Conservation (phyloP, 2,888 invertebrate species). For the Thelaira solivaga region DNA sequence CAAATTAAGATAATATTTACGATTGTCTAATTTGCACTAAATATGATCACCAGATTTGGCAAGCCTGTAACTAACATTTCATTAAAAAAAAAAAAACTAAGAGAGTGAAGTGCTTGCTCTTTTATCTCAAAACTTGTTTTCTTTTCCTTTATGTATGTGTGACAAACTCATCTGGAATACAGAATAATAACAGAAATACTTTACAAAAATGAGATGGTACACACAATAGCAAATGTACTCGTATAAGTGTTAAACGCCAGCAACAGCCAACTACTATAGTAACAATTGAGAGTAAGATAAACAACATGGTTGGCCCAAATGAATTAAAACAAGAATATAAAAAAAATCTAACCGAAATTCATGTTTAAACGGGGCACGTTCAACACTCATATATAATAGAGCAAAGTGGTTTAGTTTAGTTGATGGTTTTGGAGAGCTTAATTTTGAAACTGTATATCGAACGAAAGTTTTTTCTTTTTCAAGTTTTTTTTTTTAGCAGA, state of each 20-base stretch:
- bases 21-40: too few relatives aligned
- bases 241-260: conserved; percentile 51
- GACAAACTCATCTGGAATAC: conserved; percentile 32
- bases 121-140: conserved; percentile 59
- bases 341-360: conserved; percentile 16
- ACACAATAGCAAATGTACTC: conserved; percentile 28
- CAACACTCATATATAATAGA: conserved; percentile 37
- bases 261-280: conserved; percentile 36
- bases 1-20: too few relatives aligned
- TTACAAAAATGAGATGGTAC: conserved; percentile 24
- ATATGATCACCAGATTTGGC: neutral
- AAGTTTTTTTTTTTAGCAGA: conserved; percentile 48
- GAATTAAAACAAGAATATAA: conserved; percentile 26
- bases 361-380: conserved; percentile 45
- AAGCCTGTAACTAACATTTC: neutral
- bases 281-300: conserved; percentile 36
- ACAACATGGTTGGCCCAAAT: conserved; percentile 14
- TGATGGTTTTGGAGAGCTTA: conserved; percentile 12
- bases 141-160: conserved; percentile 46
- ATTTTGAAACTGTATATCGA: neutral
- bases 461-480: conserved; percentile 23
- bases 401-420: conserved; percentile 37
- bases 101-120: conserved; percentile 40
- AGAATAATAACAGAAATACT: neutral
- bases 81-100: conserved; percentile 34